Conservation (phyloP, 2,888 invertebrate genomes). For the Dicycla oo region DNA sequence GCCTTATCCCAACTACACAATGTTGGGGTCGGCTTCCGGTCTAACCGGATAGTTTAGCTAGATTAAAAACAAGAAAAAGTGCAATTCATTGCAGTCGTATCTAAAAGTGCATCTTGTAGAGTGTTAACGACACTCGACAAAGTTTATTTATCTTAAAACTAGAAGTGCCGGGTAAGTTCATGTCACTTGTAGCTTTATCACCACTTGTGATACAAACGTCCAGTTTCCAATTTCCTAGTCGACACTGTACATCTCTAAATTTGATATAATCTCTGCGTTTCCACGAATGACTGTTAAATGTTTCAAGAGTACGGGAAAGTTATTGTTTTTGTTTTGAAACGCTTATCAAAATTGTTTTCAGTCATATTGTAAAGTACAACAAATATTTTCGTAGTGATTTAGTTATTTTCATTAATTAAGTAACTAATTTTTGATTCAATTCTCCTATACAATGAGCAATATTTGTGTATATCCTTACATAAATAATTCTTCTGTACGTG, state of each 20-base stretch:
- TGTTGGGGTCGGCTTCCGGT: too few relatives aligned
- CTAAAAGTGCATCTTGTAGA: conserved; percentile 7
- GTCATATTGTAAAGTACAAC: background rate
- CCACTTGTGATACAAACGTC: conserved; percentile 13
- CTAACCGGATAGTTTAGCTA: too few relatives aligned
- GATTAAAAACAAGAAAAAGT: background rate
- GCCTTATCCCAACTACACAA: too few relatives aligned
- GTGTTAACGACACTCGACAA: background rate
- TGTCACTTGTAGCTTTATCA: conserved; percentile 36
- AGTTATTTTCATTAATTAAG: background rate
- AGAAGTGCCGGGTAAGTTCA: conserved; percentile 10
- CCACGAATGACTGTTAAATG: conserved; percentile 11
- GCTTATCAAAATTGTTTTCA: conserved; percentile 4
- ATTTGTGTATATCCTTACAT: too few relatives aligned
- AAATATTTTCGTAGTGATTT: background rate
- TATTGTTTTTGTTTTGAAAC: conserved; percentile 36
- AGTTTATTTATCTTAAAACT: conserved; percentile 22
- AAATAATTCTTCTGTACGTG: too few relatives aligned
- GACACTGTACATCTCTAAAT: conserved; percentile 25
- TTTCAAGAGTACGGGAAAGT: conserved; percentile 50
- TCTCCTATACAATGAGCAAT: too few relatives aligned
- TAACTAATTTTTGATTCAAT: background rate
- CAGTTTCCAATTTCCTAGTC: conserved; percentile 23
- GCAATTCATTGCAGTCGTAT: background rate
- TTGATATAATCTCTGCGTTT: conserved; percentile 41